phyloP scores from a whole-genome alignment of 2,888 invertebrate genomes.

The Cepaea hortensis region DNA sequence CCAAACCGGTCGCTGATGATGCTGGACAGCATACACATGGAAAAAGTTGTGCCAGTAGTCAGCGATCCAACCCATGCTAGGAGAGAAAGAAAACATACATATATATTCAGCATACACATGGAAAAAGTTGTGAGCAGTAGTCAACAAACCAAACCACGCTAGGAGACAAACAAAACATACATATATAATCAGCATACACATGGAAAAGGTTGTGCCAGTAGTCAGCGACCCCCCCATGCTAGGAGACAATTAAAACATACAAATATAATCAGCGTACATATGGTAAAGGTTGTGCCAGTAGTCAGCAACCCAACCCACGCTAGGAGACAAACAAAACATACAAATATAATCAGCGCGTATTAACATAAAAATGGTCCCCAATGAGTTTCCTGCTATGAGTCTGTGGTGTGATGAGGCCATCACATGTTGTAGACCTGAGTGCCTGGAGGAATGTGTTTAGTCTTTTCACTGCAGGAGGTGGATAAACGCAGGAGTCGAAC shows the following conservation, averaged over 20 bases:
- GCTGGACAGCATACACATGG: slow-evolving; percentile 90
- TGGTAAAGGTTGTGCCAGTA: slow-evolving; percentile 91
- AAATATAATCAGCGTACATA: slow-evolving; percentile 83
- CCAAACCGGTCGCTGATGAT: slow-evolving; percentile 90
- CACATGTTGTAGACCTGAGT: too few relatives aligned
- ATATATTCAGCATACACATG: not conserved
- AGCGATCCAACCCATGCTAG: slow-evolving; percentile 92
- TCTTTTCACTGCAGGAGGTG: too few relatives aligned
- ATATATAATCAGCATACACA: too few relatives aligned
- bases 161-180: too few relatives aligned
- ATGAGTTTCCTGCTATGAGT: too few relatives aligned
- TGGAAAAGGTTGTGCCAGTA: too few relatives aligned
- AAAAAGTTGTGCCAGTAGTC: slow-evolving; percentile 91
- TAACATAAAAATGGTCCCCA: slow-evolving; percentile 89
- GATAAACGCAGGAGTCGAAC: too few relatives aligned
- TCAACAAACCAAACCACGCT: too few relatives aligned
- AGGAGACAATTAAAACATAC: too few relatives aligned
- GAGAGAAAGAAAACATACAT: not conserved
- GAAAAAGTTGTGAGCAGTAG: not conserved
- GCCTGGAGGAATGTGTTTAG: too few relatives aligned
- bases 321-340: slow-evolving; percentile 75
- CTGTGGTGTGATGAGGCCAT: too few relatives aligned
- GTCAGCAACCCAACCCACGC: slow-evolving; percentile 91
- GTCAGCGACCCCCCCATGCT: too few relatives aligned
- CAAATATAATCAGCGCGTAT: slow-evolving; percentile 81